A percentile compares a stretch with the other conserved stretches of the same genome.
These are phyloP conservation scores for Dipodomys ordii DNA, from an alignment of 2,113 vertebrate species.

Conservation along the genomic window DNA sequence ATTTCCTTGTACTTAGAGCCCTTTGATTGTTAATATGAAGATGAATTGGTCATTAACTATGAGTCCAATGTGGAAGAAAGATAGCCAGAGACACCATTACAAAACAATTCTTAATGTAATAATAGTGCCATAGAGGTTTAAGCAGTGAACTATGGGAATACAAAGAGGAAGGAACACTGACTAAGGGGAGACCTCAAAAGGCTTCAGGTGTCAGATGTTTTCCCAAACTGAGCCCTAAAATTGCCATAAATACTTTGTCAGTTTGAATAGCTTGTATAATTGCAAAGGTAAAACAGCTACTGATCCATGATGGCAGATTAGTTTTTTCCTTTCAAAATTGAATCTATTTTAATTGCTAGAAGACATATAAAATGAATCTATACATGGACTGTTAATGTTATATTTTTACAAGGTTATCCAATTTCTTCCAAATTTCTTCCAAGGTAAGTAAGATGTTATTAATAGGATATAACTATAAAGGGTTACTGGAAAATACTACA, in stretches of 20 bases:
- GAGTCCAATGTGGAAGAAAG: neutral
- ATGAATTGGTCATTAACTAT: neutral
- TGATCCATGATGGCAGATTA: neutral
- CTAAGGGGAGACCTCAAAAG: neutral
- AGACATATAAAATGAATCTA: neutral
- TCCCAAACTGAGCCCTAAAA: neutral
- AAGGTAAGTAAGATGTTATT: neutral
- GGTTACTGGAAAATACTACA: neutral
- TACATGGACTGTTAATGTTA: neutral
- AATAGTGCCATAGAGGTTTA: neutral
- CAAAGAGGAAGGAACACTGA: neutral
- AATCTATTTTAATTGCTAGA: neutral
- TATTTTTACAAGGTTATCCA: neutral
- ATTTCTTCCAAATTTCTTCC: constrained; percentile 10
- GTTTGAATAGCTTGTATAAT: neutral
- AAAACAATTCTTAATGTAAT: neutral
- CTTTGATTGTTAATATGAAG: neutral
- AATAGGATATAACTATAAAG: neutral
- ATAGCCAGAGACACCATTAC: neutral
- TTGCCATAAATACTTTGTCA: neutral
- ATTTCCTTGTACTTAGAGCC: neutral
- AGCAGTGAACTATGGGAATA: neutral
- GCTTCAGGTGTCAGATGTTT: neutral
- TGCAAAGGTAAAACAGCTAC: neutral
- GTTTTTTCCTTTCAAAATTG: neutral